Base-by-base conservation (phyloP, 1,140 invertebrate species). In the Caenorhabditis remanei region DNA sequence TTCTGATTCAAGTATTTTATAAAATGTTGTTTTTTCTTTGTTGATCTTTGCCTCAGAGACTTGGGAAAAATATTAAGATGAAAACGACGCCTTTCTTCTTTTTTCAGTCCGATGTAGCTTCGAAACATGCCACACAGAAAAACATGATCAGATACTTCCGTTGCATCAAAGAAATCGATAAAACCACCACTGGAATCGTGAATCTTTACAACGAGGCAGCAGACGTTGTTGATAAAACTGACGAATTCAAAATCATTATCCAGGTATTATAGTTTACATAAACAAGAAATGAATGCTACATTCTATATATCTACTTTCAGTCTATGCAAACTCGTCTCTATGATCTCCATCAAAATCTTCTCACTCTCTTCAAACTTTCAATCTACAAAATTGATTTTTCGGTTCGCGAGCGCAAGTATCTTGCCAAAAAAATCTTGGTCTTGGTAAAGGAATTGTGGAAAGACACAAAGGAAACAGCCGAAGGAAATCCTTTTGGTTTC, bases 331-430 rank as follows among this genome's bases (percentile, higher is more conserved):
- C 65, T 41, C 40, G 65, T 19, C 41, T 71, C 13, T 71, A 43
- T 14, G 65, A 71, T 46, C 41, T 71, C 14, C 65, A 46, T 24
- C 40, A 71, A 46, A 16, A 46, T n/a, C 16, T 71, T 5, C 14
- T 4, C 14, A 9, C 19, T 43, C 19, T 71, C 5, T 43, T 71
- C 65, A 43, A 71, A 46, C 41, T 71, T 0, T 71, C 65, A 16
- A 9, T 71, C 41, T 71, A 43, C 65, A 71, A 71, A 46, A 24
- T 71, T 14, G 65, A 71, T 71, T 71, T 71, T 16, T 71, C 65
- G 6, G 41, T 71, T 16, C 65, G 14, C 9, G 65, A 71, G 8
- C 13, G 65, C 4, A 71, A 71, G 19, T 41, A 71, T 43, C 13
- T 71, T 6, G 65, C 40, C 16, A 16, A 71, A 43, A 21, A 71